Evolutionary conservation across 2,888 invertebrate genomes (phyloP), one percentile per base, ranked within the genome.

Genomic region (Sphaerophoria taeniata): DNA sequence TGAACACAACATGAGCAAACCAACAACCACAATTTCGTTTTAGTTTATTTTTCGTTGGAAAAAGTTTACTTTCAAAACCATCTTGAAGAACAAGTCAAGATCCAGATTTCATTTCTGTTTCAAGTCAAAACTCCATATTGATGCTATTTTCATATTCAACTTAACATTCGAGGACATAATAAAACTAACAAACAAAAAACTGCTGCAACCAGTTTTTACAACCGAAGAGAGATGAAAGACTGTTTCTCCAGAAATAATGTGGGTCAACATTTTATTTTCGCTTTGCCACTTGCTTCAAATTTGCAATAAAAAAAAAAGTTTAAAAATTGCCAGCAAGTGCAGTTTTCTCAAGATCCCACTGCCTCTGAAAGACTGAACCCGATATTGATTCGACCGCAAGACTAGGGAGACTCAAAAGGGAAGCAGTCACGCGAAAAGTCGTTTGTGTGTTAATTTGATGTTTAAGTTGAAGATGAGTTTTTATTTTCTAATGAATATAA

Each of bases 171-270:
- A 53, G 24, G 51, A 7, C 36, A 31, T 0, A 9, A 12, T n/a
- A 45, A 79, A 56, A 31, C 33, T 34, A 53, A 63, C n/a, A 7
- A 61, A 63, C 63, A 36, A 72, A 39, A 24, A 63, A 72, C 43
- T 9, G 60, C 16, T 36, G n/a, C 39, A 80, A 80, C 80, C 80
- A 80, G 74, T 80, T 80, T 49, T 49, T 4, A 14, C 14, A 9
- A 43, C 31, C 34, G 24, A 73, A 83, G 24, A 73, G 78, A 78
- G 78, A 78, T 83, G 73, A 74, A 51, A 70, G 69, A 69, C 45
- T 56, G 39, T 24, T 7, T 24, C 51, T 6, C 31, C 39, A n/a
- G 55, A 24, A 49, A n/a, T 43, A 71, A 84, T 71, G 74, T 84
- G 72, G 80, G 84, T 84, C 80, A 75, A 71, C 39, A 11, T 31